Base-by-base conservation (phyloP, 2,113 vertebrate genomes). In the Xenopus laevis region DNA sequence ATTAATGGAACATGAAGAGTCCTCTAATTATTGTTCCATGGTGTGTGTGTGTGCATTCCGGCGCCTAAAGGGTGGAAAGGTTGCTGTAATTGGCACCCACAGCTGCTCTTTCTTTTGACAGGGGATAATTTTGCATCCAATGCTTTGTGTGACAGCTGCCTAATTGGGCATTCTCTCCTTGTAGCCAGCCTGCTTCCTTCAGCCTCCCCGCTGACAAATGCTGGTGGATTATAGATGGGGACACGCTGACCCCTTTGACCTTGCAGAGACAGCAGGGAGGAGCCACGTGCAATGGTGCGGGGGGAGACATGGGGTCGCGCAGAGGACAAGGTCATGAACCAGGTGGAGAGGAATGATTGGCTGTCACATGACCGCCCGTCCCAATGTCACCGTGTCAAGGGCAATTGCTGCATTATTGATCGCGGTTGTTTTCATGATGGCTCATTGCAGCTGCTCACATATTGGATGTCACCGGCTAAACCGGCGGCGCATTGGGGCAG, bases 131-230 rank as follows among this genome's bases (percentile, higher is more conserved):
- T 91, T 91, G 91, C 92, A 92, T 92, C 89, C 90, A 92, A 82
- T 91, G 90, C 91, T 93, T 92, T 95, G 95, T 94, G 94, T 95
- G 95, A 96, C 96, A 98, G 95, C 95, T 97, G 95, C 95, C 95
- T 97, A 97, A 98, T 98, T 98, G 96, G 95, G 95, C 95, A 97
- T 96, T 97, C 95, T 96, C 92, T 92, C 93, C 95, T 95, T 92
- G 94, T 95, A 93, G 92, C 87, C 83, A 92, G 92, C 89, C 90
- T 91, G 92, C 91, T 91, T 94, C 87, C 91, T 94, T 89, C 88
- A 92, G 91, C 91, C 90, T 94, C 91, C 92, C 94, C 92, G 91
- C 94, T 97, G 96, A 96, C 95, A 95, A 96, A 97, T 97, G 93
- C 93, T 93, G 91, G 89, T 92, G 93, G 95, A 96, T 97, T 96